Conservation (phyloP, 2,888 invertebrate species). For the Yponomeuta plumbellus region DNA sequence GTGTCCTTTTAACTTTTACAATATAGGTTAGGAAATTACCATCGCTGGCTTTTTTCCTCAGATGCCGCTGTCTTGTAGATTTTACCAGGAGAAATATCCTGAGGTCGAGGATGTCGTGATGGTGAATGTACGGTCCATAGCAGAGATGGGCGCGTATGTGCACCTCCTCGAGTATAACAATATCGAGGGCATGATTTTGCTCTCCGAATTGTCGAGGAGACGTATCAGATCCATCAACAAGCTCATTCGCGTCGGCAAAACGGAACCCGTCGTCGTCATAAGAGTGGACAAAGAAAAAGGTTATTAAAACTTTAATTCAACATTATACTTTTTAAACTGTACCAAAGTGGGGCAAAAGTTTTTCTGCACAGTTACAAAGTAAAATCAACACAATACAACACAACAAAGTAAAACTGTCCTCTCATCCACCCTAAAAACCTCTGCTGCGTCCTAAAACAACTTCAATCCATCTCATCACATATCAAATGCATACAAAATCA, state of each 20-base stretch:
- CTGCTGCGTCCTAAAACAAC: too few species aligned
- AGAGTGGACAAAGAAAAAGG: conserved; percentile 99
- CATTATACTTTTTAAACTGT: neutral
- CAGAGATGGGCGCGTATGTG: conserved; percentile 99
- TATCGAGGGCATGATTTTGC: conserved; percentile 99
- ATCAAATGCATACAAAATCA: too few species aligned
- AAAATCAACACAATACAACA: neutral
- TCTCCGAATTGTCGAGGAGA: conserved; percentile 97
- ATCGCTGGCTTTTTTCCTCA: conserved; percentile 35
- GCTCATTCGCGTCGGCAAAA: conserved; percentile 98
- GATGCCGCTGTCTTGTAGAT: conserved; percentile 96
- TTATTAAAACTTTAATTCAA: conserved; percentile 29
- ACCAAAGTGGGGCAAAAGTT: neutral
- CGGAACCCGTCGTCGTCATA: conserved; percentile 99
- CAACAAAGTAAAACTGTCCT: neutral
- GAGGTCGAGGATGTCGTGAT: conserved; percentile 99
- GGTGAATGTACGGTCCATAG: conserved; percentile 98
- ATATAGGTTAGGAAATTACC: conserved; percentile 47
- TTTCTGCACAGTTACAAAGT: too few species aligned
- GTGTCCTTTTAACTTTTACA: neutral
- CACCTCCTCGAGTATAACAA: conserved; percentile 98
- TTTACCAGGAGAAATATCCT: conserved; percentile 97
- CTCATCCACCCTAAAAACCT: too few species aligned
- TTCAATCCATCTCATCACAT: too few species aligned
- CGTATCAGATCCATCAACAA: conserved; percentile 99